Evolutionary conservation across 2,888 invertebrate genomes (phyloP), one percentile per base, ranked within the genome.

Genomic region (Gymnoscelis rufifasciata): DNA sequence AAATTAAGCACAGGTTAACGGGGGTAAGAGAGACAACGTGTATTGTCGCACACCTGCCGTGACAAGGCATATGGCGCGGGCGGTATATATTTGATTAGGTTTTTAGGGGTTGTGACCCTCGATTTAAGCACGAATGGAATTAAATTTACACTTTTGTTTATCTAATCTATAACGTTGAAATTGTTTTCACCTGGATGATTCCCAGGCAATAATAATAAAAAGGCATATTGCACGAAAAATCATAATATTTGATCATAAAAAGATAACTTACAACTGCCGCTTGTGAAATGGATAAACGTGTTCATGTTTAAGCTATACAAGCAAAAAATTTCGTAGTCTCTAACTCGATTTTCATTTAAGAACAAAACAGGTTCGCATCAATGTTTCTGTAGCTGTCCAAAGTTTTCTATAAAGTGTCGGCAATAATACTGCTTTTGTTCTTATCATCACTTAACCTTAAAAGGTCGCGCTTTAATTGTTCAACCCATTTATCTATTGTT

Each of bases 81-180:
- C 73, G 73, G 26, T 7, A 1, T 8, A 83, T 83, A 81, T 86
- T 86, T 83, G 83, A 86, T 83, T 81, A 81, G 74, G 68, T 77
- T 79, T 78, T 76, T 71, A 66, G 71, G 72, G 71, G 71, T 71
- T 71, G 76, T 73, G 76, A 68, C 71, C 62, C 71, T 74, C 74
- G 79, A 74, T 78, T 72, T 66, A 68, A 74, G 67, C 67, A 60
- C 60, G 61, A 54, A 61, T 58, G 54, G 60, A 66, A 64, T 64
- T 64, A 59, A 66, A 65, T 61, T 29, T 60, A 19, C 3, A 3
- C 3, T 19, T 19, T 19, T 19, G 19, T 19, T 19, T 19, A 3
- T 19, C 3, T 3, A 19, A 19, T 3, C 19, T 2, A 19, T 19
- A n/a, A n/a, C n/a, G n/a, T n/a, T n/a, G n/a, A n/a, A n/a, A n/a